These are phyloP conservation scores for Geotrypetes seraphini DNA, from an alignment of 2,797 vertebrate genomes.

Conservation along the genomic window DNA sequence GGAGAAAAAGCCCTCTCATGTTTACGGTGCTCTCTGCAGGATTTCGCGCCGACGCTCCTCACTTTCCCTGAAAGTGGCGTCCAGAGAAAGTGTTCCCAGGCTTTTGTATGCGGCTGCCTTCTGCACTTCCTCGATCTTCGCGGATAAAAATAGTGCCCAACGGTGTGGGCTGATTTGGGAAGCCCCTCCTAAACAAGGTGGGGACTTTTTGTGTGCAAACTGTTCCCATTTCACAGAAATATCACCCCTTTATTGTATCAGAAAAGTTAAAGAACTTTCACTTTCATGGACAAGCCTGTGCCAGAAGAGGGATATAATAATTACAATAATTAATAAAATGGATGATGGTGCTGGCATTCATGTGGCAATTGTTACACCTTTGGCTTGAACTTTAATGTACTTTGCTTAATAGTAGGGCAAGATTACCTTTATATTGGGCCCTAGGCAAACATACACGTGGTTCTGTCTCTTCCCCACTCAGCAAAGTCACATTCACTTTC, in stretches of 20 bases:
- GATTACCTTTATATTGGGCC: too few relatives aligned
- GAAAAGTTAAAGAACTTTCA: slow-evolving; percentile 14
- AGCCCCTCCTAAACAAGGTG: slow-evolving; percentile 1
- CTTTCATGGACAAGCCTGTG: too few relatives aligned
- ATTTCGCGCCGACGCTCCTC: too few relatives aligned
- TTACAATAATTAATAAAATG: fast-evolving
- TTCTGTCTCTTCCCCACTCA: too few relatives aligned
- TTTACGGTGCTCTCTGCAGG: slow-evolving; percentile 12
- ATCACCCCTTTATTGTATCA: neutral
- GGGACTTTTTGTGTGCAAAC: slow-evolving; percentile 3
- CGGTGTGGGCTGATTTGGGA: too few relatives aligned
- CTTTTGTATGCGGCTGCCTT: slow-evolving; percentile 12
- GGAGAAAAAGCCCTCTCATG: neutral
- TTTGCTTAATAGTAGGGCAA: too few relatives aligned
- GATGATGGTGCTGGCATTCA: too few relatives aligned
- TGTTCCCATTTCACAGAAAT: slow-evolving; percentile 10
- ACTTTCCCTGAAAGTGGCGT: neutral
- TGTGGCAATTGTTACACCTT: too few relatives aligned
- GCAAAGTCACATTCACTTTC: too few relatives aligned
- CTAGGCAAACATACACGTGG: too few relatives aligned
- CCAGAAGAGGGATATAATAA: neutral
- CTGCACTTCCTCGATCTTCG: slow-evolving; percentile 14
- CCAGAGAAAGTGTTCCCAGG: neutral
- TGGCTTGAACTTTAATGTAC: too few relatives aligned
- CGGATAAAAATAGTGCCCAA: slow-evolving; percentile 8